A percentile compares a stretch with the other conserved stretches of the same genome.
Conservation (phyloP, 2,797 vertebrate genomes). For the Tamandua tetradactyla region DNA sequence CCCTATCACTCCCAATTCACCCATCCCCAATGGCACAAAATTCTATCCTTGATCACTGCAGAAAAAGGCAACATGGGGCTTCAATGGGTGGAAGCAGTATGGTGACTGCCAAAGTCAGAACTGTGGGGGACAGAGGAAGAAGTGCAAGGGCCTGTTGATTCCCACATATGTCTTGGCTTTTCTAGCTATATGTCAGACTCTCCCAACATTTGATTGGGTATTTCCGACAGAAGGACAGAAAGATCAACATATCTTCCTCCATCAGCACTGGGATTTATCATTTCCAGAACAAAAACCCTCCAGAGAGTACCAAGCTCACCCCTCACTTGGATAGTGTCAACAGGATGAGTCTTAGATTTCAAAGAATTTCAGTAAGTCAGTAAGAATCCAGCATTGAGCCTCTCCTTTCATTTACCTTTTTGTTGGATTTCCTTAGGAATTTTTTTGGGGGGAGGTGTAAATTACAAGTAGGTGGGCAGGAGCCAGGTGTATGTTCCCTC, state of each 20-base stretch:
- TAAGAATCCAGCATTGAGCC: background rate
- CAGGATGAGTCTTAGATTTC: background rate
- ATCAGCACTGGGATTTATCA: background rate
- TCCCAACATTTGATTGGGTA: background rate
- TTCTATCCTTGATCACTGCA: background rate
- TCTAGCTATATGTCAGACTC: background rate
- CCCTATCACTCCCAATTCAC: background rate
- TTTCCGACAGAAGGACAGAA: background rate
- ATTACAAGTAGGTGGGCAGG: background rate
- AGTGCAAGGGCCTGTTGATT: background rate
- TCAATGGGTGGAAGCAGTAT: background rate
- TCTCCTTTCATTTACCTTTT: constrained; percentile 31
- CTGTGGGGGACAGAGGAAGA: background rate
- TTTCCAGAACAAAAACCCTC: background rate
- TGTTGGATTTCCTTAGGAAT: constrained; percentile 42
- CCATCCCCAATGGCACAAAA: background rate
- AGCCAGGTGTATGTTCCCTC: background rate
- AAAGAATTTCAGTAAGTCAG: background rate
- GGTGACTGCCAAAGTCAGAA: background rate
- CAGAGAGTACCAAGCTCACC: background rate
- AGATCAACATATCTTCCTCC: background rate
- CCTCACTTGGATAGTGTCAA: background rate
- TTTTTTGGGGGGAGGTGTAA: background rate
- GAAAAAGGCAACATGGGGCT: background rate
- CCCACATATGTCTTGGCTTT: background rate